Conservation (phyloP, 2,888 invertebrate species). For the Metopia argyrocephala region DNA sequence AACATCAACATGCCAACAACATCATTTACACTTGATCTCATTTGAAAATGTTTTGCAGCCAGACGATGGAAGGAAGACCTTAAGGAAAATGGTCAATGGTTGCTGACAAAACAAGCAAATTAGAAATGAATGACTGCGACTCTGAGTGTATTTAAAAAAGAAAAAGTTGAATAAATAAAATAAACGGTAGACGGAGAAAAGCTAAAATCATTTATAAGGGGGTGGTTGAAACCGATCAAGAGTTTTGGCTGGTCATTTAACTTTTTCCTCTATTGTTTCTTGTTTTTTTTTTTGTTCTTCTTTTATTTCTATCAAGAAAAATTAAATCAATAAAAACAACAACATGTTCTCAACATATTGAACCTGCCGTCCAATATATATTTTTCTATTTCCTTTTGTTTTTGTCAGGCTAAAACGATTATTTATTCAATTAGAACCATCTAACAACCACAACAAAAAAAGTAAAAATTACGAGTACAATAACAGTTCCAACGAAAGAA, state of each 20-base stretch:
- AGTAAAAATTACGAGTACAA: not conserved
- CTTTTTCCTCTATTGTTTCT: slow-evolving; percentile 16
- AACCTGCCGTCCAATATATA: slow-evolving; percentile 1
- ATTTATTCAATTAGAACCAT: slow-evolving; percentile 53
- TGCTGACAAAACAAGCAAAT: too few relatives aligned
- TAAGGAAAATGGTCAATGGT: not conserved
- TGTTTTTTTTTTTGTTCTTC: not conserved
- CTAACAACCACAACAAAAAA: not conserved
- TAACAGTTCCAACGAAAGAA: not conserved
- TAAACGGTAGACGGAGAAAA: not conserved
- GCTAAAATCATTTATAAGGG: not conserved
- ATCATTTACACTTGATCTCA: not conserved
- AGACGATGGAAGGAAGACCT: not conserved
- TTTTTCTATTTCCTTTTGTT: too few relatives aligned
- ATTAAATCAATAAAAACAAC: slow-evolving; percentile 4
- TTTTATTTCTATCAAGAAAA: slow-evolving; percentile 18
- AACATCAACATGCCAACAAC: not conserved
- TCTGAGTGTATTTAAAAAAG: too few relatives aligned
- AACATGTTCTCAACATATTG: slow-evolving; percentile 41
- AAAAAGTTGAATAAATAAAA: not conserved
- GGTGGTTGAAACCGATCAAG: slow-evolving; percentile 25
- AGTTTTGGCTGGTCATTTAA: slow-evolving; percentile 43
- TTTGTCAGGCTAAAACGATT: slow-evolving; percentile 21
- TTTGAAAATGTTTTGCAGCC: not conserved
- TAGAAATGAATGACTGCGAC: too few relatives aligned